Base-by-base conservation (phyloP, 2,797 vertebrate genomes). In the Arremon aurantiirostris region DNA sequence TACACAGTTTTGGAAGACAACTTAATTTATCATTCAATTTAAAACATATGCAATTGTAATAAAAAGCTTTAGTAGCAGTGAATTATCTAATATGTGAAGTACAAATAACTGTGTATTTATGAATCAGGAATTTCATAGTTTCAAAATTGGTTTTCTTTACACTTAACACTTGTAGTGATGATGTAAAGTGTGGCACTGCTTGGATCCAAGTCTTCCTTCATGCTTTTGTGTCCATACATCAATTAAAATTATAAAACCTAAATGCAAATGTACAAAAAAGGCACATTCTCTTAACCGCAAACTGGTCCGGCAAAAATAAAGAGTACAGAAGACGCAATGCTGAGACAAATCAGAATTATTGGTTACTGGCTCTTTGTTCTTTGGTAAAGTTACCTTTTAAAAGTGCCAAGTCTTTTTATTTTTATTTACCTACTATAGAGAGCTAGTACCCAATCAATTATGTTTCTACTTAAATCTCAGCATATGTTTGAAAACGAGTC, bases 181-280 rank as follows among this genome's bases (percentile, higher is more conserved):
- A 98, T 97, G 97, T 98, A 97, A 98, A 98, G 97, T 97, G 98
- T 98, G 98, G 98, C 98, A 99, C 98, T 99, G 98, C 98, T 98
- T 98, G 98, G 98, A 98, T 98, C 98, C 98, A 98, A 98, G 98
- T 98, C 98, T 98, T 98, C 98, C 98, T 99, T 98, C 98, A 98
- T 98, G 98, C 98, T 98, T 98, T 97, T 98, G 98, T 99, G 98
- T 99, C 98, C 96, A 97, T 98, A 98, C 97, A 97, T 98, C 97
- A 97, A 97, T 98, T 98, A 98, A 98, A 98, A 98, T 98, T 98
- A 98, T 97, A 98, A 98, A 98, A 98, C 98, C 97, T 98, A 98
- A 98, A 99, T 98, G 98, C 97, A 98, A 98, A 98, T 98, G 98
- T 99, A 99, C 98, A 99, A 98, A 98, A 99, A 99, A 99, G 99